Evolutionary conservation across 2,888 invertebrate genomes (phyloP), one percentile per base, ranked within the genome.

Genomic region (Nomada lathburiana): DNA sequence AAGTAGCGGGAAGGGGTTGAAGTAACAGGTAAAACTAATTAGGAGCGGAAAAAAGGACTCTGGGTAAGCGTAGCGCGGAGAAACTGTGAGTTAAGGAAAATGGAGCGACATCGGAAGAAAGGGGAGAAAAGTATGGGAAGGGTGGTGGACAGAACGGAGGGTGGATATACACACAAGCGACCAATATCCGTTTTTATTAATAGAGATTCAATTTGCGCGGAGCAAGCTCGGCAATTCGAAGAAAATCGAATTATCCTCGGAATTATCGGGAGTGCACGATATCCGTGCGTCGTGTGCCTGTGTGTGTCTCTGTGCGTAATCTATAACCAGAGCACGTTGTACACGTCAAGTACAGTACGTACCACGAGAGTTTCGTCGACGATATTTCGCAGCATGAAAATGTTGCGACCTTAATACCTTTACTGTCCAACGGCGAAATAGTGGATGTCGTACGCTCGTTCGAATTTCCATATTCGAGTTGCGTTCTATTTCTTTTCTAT

Each of bases 131-230:
- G 78, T 42, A 53, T 63, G 65, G 71, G 55, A 60, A 57, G 23
- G 55, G 16, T 13, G 55, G 16, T 13, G 55, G 18, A 69, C 23
- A 62, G 68, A 57, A 47, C 57, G 16, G 70, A 68, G 70, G 57
- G 76, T 64, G 76, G 69, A 36, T 82, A n/a, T 72, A 62, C 55
- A 80, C 70, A 86, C 87, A 74, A 82, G 85, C 84, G 83, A 82
- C 82, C 89, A 88, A 91, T 91, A 90, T 87, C 86, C 82, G 90
- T 91, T 91, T 91, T 91, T 91, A 91, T 91, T 90, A 89, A 90
- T 90, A 91, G 90, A 90, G 91, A 91, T 92, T 92, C 90, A 92
- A 92, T 92, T 91, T 91, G 87, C 88, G 74, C 86, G 85, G 84
- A 88, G 88, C 89, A 86, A 86, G 83, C 86, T 84, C 84, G 89